Evolutionary conservation across 2,797 vertebrate species (phyloP).

Genomic region (Caiman crocodilus): DNA sequence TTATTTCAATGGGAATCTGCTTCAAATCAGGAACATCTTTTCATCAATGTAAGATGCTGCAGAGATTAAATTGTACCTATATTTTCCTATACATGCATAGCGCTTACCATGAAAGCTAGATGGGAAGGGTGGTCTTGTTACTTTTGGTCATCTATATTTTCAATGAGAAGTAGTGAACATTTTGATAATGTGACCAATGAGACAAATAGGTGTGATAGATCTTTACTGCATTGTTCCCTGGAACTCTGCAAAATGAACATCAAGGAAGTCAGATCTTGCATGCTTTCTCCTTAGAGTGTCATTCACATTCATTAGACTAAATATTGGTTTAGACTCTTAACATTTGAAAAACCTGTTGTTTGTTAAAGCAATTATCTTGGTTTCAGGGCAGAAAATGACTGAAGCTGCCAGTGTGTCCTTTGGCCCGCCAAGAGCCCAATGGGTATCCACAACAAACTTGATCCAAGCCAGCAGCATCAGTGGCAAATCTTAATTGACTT

Average conservation of each 20-base stretch:
- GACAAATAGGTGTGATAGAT: neutral
- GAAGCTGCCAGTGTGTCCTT: neutral
- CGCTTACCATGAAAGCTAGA: neutral
- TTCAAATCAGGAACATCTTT: neutral
- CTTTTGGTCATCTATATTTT: neutral
- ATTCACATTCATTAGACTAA: neutral
- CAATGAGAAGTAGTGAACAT: neutral
- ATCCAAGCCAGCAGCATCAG: neutral
- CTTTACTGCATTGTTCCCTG: rapidly evolving
- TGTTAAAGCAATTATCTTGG: neutral
- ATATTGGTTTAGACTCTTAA: neutral
- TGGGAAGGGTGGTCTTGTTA: neutral
- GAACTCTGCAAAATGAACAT: neutral
- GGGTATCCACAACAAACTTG: neutral
- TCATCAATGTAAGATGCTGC: neutral
- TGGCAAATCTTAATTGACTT: neutral
- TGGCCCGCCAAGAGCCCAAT: neutral
- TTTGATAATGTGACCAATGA: neutral
- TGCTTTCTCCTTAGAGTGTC: neutral
- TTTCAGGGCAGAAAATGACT: neutral
- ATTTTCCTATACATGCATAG: neutral
- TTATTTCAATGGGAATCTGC: neutral
- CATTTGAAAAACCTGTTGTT: neutral
- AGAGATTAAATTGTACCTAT: neutral
- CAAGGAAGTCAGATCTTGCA: neutral